Percentiles rank a stretch among this genome's conserved stretches.
These are phyloP conservation scores for Carlito syrichta DNA, from an alignment of 2,113 vertebrate species.

Conservation along the genomic window DNA sequence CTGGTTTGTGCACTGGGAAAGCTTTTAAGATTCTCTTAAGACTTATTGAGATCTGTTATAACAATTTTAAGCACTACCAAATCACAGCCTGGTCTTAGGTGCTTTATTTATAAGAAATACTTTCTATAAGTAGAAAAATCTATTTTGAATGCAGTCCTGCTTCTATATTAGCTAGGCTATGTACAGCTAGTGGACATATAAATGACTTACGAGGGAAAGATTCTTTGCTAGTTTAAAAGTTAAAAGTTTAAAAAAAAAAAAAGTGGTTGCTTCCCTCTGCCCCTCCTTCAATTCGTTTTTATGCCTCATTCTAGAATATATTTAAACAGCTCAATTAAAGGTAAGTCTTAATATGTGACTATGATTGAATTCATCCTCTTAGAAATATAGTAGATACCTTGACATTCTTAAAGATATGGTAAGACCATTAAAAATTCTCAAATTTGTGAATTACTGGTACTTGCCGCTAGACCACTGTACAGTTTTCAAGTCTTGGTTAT, in stretches of 20 bases:
- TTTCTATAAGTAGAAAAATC: slow-evolving; percentile 48
- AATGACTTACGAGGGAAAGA: slow-evolving; percentile 7
- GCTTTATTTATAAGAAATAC: slow-evolving; percentile 50
- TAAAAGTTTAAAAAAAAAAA: slow-evolving; percentile 11
- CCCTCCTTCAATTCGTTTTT: too few species aligned
- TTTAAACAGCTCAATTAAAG: neutral
- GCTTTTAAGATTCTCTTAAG: slow-evolving; percentile 8
- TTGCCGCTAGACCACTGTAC: neutral
- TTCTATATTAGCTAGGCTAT: neutral
- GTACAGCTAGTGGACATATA: neutral
- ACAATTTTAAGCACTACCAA: slow-evolving; percentile 41
- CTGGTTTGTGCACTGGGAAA: neutral
- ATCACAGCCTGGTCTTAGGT: neutral
- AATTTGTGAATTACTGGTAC: neutral
- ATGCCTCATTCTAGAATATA: neutral
- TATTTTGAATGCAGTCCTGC: neutral
- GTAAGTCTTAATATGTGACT: neutral
- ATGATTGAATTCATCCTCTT: neutral
- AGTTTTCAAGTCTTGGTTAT: neutral
- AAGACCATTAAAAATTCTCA: neutral
- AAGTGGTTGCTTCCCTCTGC: too few species aligned
- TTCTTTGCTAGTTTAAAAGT: slow-evolving; percentile 13
- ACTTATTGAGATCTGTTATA: neutral
- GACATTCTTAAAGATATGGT: neutral
- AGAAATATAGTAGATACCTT: neutral